Base-by-base conservation (phyloP, 2,888 invertebrate species). In the Heliconius erato region DNA sequence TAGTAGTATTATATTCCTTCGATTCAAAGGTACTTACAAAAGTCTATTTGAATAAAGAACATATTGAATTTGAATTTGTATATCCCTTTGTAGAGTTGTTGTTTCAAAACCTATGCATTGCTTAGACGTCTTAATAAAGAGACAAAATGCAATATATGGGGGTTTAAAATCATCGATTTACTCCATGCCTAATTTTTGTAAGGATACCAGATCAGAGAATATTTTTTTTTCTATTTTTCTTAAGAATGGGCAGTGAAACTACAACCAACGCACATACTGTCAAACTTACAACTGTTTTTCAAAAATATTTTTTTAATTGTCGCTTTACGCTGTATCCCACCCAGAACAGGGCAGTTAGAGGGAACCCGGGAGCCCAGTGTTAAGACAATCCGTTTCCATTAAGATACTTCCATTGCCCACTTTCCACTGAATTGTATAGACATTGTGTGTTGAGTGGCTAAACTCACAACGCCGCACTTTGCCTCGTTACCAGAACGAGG, bases 21-120 rank as follows among this genome's bases (percentile, higher is more conserved):
- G 63, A n/a, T 63, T 63, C 63, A 63, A 63, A 63, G n/a, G 63
- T 63, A n/a, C 63, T 63, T n/a, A n/a, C n/a, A 63, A 63, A 63
- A 54, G 54, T 54, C 54, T 54, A 19, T 54, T 54, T 54, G 54
- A 23, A 54, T 54, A 54, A 54, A n/a, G n/a, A 63, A 3, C n/a
- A 63, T 63, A 63, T 63, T 63, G 19, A 63, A n/a, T 63, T 63
- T 63, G 63, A 63, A 63, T 63, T n/a, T 63, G 12, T n/a, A 63
- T n/a, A n/a, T n/a, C 63, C 63, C n/a, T 11, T 63, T 63, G 3
- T 63, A n/a, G 9, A 63, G 63, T 40, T 11, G 59, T n/a, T 59
- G 11, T 59, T n/a, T 9, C 63, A 63, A 23, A 63, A 63, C 23
- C 11, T n/a, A n/a, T n/a, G 1, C 11, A 11, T 63, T 23, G 59